Evolutionary conservation across 2,113 vertebrate species (phyloP), one percentile per base, ranked within the genome.

Genomic region (Bagarius yarrelli): DNA sequence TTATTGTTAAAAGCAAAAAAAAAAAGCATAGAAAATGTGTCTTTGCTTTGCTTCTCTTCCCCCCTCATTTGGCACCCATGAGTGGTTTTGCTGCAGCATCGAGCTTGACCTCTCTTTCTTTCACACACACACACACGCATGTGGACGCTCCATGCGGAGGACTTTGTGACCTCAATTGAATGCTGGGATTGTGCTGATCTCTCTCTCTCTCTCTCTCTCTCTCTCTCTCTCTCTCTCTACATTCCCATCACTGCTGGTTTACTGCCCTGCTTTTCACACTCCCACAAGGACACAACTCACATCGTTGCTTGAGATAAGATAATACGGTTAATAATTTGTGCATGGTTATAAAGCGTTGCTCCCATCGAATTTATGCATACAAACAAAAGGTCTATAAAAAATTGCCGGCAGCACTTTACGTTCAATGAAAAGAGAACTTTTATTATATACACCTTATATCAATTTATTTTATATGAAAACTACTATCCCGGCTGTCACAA

Each of bases 281-380:
- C 81, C 81, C 86, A 86, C 47, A 87, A 86, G 83, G 85, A 67
- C 84, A 88, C 80, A 84, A 89, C 83, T 66, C 30, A 32, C 40
- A n/a, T 76, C 23, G 50, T 40, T 52, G 73, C 63, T 34, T 23
- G 66, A 79, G 57, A 79, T 50, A 27, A 70, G n/a, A 53, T 25
- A 44, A n/a, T 30, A 72, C 12, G 44, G 30, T 8, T 52, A 30
- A 53, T 52, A 53, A 30, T 71, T 71, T 11, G 16, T n/a, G 15
- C 9, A 14, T 52, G 67, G 25, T 25, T 27, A 50, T 23, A 11
- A 18, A 47, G 44, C 1, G 3, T 15, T 0, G 6, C 9, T 70
- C 16, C 6, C n/a, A 71, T 50, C 15, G 8, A 25, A 40, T 25
- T 70, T 70, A 25, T 18, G 15, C 13, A 15, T 61, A 4, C 21